These are phyloP conservation scores for Drosophila incognita DNA, from an alignment of 2,888 invertebrate species.

Conservation along the genomic window DNA sequence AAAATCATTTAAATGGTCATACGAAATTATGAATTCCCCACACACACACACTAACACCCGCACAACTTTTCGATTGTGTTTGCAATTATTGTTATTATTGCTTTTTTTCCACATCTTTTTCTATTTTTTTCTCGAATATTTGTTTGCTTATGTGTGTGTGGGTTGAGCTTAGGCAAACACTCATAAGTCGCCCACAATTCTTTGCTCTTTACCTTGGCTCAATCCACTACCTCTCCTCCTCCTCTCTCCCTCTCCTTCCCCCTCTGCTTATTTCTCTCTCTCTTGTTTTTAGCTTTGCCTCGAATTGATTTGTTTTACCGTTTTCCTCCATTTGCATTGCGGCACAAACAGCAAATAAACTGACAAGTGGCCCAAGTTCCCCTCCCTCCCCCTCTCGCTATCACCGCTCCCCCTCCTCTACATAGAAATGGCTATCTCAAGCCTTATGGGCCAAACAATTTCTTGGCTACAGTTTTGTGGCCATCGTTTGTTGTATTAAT, in stretches of 20 bases:
- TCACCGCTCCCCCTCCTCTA: neutral
- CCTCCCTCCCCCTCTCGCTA: neutral
- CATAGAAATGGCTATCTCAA: neutral
- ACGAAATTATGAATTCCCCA: slow-evolving; percentile 52
- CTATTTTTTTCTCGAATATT: neutral
- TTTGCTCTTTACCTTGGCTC: slow-evolving; percentile 23
- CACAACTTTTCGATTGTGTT: slow-evolving; percentile 24
- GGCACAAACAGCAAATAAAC: slow-evolving; percentile 21
- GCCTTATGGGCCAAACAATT: slow-evolving; percentile 38
- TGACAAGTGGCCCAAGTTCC: slow-evolving; percentile 37
- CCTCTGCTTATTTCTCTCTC: neutral
- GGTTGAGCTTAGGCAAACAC: slow-evolving; percentile 54
- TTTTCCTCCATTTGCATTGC: slow-evolving; percentile 33
- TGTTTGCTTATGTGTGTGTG: slow-evolving; percentile 24
- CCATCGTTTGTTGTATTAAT: slow-evolving; percentile 52
- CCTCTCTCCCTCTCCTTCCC: neutral
- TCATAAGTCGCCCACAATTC: slow-evolving; percentile 60
- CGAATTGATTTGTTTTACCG: slow-evolving; percentile 66
- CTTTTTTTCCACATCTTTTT: neutral
- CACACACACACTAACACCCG: slow-evolving; percentile 2
- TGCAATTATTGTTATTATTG: slow-evolving; percentile 31
- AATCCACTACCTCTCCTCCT: neutral
- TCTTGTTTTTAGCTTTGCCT: slow-evolving; percentile 21
- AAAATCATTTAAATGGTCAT: slow-evolving; percentile 52
- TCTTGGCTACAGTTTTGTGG: slow-evolving; percentile 61